Base-by-base conservation (phyloP, 53 echinoderm and acorn worm genomes). In the Echinarachnius parma region DNA sequence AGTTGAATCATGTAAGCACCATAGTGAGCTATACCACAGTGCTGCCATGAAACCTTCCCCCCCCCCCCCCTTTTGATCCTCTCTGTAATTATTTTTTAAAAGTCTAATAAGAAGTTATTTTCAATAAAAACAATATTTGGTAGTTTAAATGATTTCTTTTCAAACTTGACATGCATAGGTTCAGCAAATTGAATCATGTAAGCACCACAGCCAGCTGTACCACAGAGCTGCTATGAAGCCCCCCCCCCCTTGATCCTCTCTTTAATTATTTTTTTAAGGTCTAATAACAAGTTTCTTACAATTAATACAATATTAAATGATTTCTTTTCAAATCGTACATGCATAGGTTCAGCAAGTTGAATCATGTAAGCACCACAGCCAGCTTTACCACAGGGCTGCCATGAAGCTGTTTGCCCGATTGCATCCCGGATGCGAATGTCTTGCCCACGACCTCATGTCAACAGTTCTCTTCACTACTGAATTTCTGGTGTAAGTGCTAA, bases 401-500 rank as follows among this genome's bases (percentile, higher is more conserved):
- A 49, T 96, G 60, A 56, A 53, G 45, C 57, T 96, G 29, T 79
- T 96, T 47, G 81, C 80, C 48, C 60, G 77, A 28, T 61, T 96
- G 3, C 96, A 87, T 42, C 79, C 90, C 9, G 90, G 90, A 31
- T 80, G 85, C 70, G 91, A 96, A 58, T 77, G 91, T 37, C 84
- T 80, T 66, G 88, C 84, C n/a, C 88, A 96, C 61, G 86, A 91
- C 26, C 76, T 96, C 24, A 66, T 96, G 39, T 91, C 88, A 15
- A 77, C 60, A 10, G 66, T 87, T 46, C 69, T 91, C 23, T 96
- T 91, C 79, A 81, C 78, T 53, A 79, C 84, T 55, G 96, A 91
- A 31, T 96, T 86, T 66, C 60, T 96, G 10, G 79, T 82, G 96
- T 96, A 72, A 87, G 96, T 87, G n/a, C n/a, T n/a, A n/a, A n/a